phyloP scores from a whole-genome alignment of 2,888 invertebrate genomes.

The Hypolimnas misippus region DNA sequence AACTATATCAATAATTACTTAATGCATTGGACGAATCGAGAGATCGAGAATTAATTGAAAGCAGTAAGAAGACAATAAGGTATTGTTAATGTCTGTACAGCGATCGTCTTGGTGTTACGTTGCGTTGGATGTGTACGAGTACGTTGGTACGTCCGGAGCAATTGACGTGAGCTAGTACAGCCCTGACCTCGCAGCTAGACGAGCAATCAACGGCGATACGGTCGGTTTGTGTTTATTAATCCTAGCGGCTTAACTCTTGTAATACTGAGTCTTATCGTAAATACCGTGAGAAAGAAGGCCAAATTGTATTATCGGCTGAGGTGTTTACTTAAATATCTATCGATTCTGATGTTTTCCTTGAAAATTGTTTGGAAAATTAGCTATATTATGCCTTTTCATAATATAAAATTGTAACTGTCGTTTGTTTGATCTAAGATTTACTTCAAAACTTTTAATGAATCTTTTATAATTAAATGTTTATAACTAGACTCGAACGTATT shows the following conservation, averaged over 20 bases:
- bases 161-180: slow-evolving; percentile 31
- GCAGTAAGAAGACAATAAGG: slow-evolving; percentile 17
- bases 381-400: too few relatives aligned
- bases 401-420: too few relatives aligned
- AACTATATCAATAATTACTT: too few relatives aligned
- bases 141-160: slow-evolving; percentile 29
- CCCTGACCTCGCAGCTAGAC: slow-evolving; percentile 34
- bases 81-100: slow-evolving; percentile 19
- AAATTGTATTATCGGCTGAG: background rate
- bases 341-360: too few relatives aligned
- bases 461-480: too few relatives aligned
- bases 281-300: slow-evolving; percentile 7
- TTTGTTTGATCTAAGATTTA: too few relatives aligned
- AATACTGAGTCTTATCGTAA: slow-evolving; percentile 6
- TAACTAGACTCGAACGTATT: too few relatives aligned
- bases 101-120: slow-evolving; percentile 19
- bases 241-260: slow-evolving; percentile 4
- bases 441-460: too few relatives aligned
- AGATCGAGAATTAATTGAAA: slow-evolving; percentile 14
- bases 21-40: too few relatives aligned
- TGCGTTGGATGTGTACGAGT: slow-evolving; percentile 11
- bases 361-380: too few relatives aligned
- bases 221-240: slow-evolving; percentile 25
- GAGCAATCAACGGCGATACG: slow-evolving; percentile 30
- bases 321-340: background rate